Evolutionary conservation across 2,113 vertebrate species (phyloP), one percentile per base, ranked within the genome.

Genomic region (Suncus etruscus): DNA sequence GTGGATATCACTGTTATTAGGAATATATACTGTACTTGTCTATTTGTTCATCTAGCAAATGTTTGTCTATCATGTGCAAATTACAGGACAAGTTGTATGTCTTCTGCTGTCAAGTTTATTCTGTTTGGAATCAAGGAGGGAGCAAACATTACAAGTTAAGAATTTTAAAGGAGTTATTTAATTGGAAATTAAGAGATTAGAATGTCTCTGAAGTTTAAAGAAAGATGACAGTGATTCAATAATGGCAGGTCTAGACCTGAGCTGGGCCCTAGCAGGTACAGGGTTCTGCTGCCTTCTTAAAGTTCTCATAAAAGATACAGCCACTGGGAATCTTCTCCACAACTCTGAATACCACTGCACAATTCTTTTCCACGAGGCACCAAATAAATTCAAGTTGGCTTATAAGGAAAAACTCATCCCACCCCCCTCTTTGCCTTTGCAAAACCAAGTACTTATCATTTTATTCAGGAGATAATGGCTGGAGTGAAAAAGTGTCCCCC

Each of bases 381-480:
- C n/a, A 2, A 16, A 14, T 50, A 11, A n/a, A 16, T 9, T 61
- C 8, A 58, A 39, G 9, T n/a, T 79, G 75, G 25, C 18, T 85
- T 31, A 24, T 12, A 31, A 80, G 45, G 51, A 48, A 89, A 90
- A 73, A 31, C 70, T 20, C 18, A 25, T 76, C 80, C 61, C 47
- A 3, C 0, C 22, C 50, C 68, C 12, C 31, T n/a, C 31, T 29
- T 9, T 10, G 10, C 24, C n/a, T 80, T 70, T 25, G 61, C 79
- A 72, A n/a, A 68, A 32, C 51, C 63, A 83, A 88, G 50, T 3
- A 83, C 86, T 88, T 88, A 48, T 12, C 54, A 84, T 77, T 88
- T 91, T 89, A 86, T 89, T 86, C 39, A 69, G 72, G 68, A 94
- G 75, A 81, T 9, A 63, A 39, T 88, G 63, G n/a, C 32, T 25